These are phyloP conservation scores for Acrocephalus scirpaceus DNA, from an alignment of 2,797 vertebrate species.

Conservation along the genomic window DNA sequence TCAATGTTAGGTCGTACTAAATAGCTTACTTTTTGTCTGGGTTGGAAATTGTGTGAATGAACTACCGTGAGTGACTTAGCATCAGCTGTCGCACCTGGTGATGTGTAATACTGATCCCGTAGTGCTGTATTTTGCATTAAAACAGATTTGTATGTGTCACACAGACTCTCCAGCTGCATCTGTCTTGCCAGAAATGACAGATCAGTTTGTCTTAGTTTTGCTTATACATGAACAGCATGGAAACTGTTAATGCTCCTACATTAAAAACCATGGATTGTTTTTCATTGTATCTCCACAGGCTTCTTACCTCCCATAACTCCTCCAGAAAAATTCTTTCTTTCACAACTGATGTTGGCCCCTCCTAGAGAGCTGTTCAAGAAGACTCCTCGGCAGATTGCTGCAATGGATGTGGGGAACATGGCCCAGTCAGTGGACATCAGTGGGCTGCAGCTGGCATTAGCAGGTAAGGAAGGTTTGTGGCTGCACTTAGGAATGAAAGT, in stretches of 20 bases:
- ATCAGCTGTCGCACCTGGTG: accelerated
- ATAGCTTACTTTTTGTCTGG: background rate
- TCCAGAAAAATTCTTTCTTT: constrained; percentile 97
- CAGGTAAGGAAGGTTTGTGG: constrained; percentile 76
- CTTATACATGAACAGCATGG: accelerated
- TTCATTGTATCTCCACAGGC: constrained; percentile 74
- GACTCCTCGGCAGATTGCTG: constrained; percentile 93
- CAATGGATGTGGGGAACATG: constrained; percentile 91
- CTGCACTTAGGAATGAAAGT: background rate
- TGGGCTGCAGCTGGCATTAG: constrained; percentile 92
- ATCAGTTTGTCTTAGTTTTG: background rate
- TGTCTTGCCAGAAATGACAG: background rate
- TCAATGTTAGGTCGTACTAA: accelerated
- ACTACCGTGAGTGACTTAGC: accelerated
- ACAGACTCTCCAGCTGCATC: background rate
- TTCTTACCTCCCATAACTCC: constrained; percentile 96
- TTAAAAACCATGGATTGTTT: background rate
- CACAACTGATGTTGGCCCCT: constrained; percentile 96
- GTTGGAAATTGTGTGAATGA: background rate
- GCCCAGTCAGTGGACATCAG: constrained; percentile 95
- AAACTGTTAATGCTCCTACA: background rate
- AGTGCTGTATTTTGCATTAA: background rate
- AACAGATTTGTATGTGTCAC: background rate
- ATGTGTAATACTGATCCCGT: accelerated
- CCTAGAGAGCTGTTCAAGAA: constrained; percentile 98